phyloP scores from a whole-genome alignment of 2,888 invertebrate genomes.

The Mimumesa dahlbomi region DNA sequence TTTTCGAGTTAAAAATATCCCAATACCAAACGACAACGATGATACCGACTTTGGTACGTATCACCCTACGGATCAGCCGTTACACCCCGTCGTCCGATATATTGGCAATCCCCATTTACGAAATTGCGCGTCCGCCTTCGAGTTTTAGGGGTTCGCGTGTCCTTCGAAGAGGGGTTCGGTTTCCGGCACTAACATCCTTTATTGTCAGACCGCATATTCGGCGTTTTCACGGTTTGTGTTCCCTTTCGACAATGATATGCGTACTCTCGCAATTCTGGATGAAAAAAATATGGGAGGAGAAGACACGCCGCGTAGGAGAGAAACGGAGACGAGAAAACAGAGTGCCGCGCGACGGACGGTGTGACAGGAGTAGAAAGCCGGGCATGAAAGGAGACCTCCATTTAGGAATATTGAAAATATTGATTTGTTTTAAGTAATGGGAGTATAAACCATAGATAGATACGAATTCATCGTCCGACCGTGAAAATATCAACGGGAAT shows the following conservation, averaged over 20 bases:
- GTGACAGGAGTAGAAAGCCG: constrained; percentile 37
- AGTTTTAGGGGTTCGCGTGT: constrained; percentile 35
- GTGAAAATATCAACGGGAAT: constrained; percentile 8
- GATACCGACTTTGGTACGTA: neutral
- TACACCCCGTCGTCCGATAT: constrained; percentile 43
- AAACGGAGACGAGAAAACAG: constrained; percentile 31
- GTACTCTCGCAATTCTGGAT: constrained; percentile 15
- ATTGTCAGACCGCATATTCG: constrained; percentile 57
- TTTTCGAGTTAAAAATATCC: too few species aligned
- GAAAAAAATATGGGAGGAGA: constrained; percentile 4
- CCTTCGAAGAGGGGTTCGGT: constrained; percentile 43
- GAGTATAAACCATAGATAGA: constrained; percentile 37
- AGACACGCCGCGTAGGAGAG: constrained; percentile 8
- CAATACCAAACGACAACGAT: neutral
- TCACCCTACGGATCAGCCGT: constrained; percentile 23
- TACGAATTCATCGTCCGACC: neutral
- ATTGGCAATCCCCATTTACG: constrained; percentile 68
- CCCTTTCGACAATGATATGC: constrained; percentile 31
- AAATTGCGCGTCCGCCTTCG: constrained; percentile 58
- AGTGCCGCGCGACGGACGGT: constrained; percentile 22
- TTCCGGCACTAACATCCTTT: constrained; percentile 58
- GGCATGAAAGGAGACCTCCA: constrained; percentile 56
- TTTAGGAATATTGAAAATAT: constrained; percentile 75
- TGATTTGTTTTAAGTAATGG: constrained; percentile 71
- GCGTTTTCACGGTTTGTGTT: constrained; percentile 42